A percentile compares a stretch with the other conserved stretches of the same genome.
Conservation (phyloP, 2,113 vertebrate genomes). For the Lethenteron camtschaticum region DNA sequence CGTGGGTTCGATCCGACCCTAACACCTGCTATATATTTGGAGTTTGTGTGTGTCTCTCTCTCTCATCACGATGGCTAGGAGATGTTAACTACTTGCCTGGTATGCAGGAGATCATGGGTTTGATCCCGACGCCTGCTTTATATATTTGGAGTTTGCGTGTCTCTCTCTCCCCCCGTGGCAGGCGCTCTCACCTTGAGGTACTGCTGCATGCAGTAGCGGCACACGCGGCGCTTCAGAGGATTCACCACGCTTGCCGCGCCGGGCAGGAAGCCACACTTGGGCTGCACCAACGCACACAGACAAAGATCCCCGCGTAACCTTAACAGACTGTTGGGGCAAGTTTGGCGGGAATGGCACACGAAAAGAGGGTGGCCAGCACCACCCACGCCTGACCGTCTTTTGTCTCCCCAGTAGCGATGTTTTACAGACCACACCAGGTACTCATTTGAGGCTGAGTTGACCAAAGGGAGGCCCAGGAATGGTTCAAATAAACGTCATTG, state of each 20-base stretch:
- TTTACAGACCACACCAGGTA: not conserved
- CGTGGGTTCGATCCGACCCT: no score
- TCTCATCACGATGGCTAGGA: no score
- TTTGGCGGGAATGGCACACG: no score
- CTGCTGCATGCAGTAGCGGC: conserved; percentile 92
- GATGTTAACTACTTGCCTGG: no score
- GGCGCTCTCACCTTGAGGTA: conserved; percentile 40
- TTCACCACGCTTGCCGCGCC: conserved; percentile 55
- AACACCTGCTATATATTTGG: no score
- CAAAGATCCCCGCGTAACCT: not conserved
- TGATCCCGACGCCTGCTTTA: no score
- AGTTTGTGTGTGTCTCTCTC: no score
- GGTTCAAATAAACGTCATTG: no score
- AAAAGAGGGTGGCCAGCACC: not conserved
- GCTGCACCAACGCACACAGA: conserved; percentile 25
- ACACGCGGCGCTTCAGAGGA: conserved; percentile 70
- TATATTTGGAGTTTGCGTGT: no score
- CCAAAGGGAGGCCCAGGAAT: not conserved
- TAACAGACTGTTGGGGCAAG: no score
- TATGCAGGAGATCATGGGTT: no score
- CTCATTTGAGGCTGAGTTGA: not conserved
- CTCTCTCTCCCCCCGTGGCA: no score
- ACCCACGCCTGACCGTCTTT: not conserved
- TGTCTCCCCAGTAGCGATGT: not conserved
- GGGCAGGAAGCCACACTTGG: conserved; percentile 91